phyloP scores from a whole-genome alignment of 2,888 invertebrate species.

The Athrips mouffetella region DNA sequence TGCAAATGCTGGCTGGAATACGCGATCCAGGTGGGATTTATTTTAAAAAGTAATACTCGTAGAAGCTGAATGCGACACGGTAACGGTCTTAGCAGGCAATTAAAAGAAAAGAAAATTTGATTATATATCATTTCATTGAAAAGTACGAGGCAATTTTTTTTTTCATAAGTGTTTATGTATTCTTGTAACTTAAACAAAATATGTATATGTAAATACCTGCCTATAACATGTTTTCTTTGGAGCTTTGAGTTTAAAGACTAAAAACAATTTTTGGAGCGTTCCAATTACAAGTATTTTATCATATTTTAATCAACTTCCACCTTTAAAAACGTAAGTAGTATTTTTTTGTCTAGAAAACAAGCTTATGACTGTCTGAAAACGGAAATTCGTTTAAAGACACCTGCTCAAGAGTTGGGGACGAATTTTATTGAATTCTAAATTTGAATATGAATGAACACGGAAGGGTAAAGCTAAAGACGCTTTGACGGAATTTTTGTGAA shows the following conservation, averaged over 20 bases:
- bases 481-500: slow-evolving; percentile 28
- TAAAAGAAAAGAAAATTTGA: slow-evolving; percentile 4
- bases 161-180: too few species aligned
- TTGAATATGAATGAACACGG: slow-evolving; percentile 64
- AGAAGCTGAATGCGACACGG: slow-evolving; percentile 3
- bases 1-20: slow-evolving; percentile 66
- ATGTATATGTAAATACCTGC: too few species aligned
- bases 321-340: too few species aligned
- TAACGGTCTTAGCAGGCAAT: slow-evolving; percentile 9
- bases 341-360: too few species aligned
- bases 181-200: too few species aligned
- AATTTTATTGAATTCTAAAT: slow-evolving; percentile 67
- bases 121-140: too few species aligned
- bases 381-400: slow-evolving; percentile 65
- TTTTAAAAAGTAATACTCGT: slow-evolving; percentile 42
- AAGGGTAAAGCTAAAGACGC: slow-evolving; percentile 61
- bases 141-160: too few species aligned
- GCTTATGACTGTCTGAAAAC: slow-evolving; percentile 43
- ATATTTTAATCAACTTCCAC: too few species aligned
- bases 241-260: too few species aligned
- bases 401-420: slow-evolving; percentile 55
- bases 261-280: too few species aligned
- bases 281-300: too few species aligned
- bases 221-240: too few species aligned
- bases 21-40: slow-evolving; percentile 68